phyloP scores from a whole-genome alignment of 2,888 invertebrate species.

The Eupithecia tripunctaria region DNA sequence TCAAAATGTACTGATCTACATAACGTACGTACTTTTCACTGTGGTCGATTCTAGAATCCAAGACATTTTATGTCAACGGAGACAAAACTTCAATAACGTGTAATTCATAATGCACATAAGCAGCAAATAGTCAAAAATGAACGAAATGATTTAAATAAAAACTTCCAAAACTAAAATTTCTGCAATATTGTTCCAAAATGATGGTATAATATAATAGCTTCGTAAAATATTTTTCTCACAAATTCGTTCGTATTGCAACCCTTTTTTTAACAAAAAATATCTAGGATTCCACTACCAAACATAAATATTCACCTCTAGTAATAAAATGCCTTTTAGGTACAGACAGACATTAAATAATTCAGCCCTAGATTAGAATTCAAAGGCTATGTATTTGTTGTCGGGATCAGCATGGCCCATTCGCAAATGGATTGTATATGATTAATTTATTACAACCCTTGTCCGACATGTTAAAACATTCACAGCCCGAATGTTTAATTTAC shows the following conservation, averaged over 20 bases:
- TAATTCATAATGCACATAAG: too few species aligned
- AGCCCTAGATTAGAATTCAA: conserved; percentile 15
- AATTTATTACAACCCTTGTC: conserved; percentile 50
- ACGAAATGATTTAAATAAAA: neutral
- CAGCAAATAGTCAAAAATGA: neutral
- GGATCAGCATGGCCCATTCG: conserved; percentile 39
- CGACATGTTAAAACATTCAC: conserved; percentile 44
- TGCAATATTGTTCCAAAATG: neutral
- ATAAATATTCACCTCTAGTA: neutral
- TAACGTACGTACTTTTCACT: too few species aligned
- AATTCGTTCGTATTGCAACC: neutral
- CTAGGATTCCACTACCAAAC: neutral
- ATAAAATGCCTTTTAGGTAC: neutral
- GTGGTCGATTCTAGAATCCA: neutral
- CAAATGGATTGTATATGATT: conserved; percentile 47
- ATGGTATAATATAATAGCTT: too few species aligned
- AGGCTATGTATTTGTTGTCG: conserved; percentile 13
- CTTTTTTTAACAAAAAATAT: neutral
- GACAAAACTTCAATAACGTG: neutral
- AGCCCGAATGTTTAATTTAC: conserved; percentile 40
- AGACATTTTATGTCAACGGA: neutral
- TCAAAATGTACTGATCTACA: too few species aligned
- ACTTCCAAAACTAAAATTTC: neutral
- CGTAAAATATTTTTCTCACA: neutral
- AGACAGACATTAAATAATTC: conserved; percentile 14